Base-by-base conservation (phyloP, 2,113 vertebrate species). In the Capra hircus region DNA sequence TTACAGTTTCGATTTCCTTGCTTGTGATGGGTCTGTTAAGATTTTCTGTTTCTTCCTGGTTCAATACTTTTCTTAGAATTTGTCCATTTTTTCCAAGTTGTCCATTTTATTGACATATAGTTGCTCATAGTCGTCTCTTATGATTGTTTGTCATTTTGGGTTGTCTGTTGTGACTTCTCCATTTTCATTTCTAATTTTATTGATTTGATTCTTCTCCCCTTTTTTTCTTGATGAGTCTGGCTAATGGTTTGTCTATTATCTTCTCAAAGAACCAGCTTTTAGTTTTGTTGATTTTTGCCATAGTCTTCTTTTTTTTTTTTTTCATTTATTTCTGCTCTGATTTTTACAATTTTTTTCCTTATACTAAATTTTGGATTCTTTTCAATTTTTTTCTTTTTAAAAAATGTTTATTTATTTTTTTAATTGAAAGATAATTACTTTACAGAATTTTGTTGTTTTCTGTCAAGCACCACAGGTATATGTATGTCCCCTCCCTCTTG, bases 1-100 rank as follows among this genome's bases (percentile, higher is more conserved):
- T 21, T 71, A 71, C 64, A 33, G 15, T 64, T 71, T 67, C 0
- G 1, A 71, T 71, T 71, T 71, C 2, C 0, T 0, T 71, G n/a
- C n/a, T 71, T 71, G 4, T 67, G 64, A 67, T 67, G 64, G 33
- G 64, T 36, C 64, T 67, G 64, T 11, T 71, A 36, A 36, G n/a
- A 71, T 36, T 71, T 71, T 71, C 64, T 71, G 2, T 71, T 71
- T 71, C n/a, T 71, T 71, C 64, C 17, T 71, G 4, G n/a, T 21
- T 71, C 64, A 71, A 36, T 71, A 21, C n/a, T 71, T 67, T 67
- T 36, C 64, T 36, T 67, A 67, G 64, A 36, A 71, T 36, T 36
- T 71, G 64, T 71, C n/a, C 64, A 36, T 71, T 36, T 71, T 21
- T 71, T 71, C n/a, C 64, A 71, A 71, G 64, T 71, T 71, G n/a